Evolutionary conservation across 1,140 invertebrate species (phyloP), one percentile per base, ranked within the genome.

Genomic region (Andrena cerasifolii): DNA sequence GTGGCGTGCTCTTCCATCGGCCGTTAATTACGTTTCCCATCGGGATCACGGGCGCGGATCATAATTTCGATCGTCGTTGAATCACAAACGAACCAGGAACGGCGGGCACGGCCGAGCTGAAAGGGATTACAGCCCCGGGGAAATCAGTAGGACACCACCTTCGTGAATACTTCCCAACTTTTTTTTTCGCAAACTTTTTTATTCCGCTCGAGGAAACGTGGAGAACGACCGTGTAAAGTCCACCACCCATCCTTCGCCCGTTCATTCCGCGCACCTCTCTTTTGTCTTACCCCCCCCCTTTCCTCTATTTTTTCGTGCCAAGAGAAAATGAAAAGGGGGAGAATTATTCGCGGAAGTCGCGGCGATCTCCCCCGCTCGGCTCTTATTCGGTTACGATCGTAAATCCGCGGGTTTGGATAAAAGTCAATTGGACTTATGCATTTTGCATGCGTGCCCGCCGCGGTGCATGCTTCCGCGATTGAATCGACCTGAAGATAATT

Each of bases 111-210:
- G 18, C 1, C 51, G 36, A 45, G 7, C 24, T 33, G 49, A 76
- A 47, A 77, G 43, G 61, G 76, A 84, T 84, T 72, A 72, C 71
- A 76, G 18, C 71, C 72, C 82, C 54, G 67, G 81, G 77, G 81
- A 83, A 83, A 83, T 84, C 82, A 84, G 71, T 67, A 67, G 58
- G 82, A 73, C 80, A 82, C 80, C 65, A 79, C 47, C 62, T 66
- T 67, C 54, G 70, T 45, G 81, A 75, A 80, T 84, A 76, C 78
- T 79, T 76, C 45, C 24, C 43, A 67, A 74, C 63, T 80, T 84
- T 47, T 28, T 54, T 53, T 66, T 45, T 65, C 62, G 40, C 18
- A 83, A 82, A 83, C 79, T 54, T 83, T 56, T 47, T 79, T 62
- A 43, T 40, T 62, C 49, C 43, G 24, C 71, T 54, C 43, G 61